phyloP scores from a whole-genome alignment of 2,888 invertebrate genomes.

The Pogonocherus hispidulus region DNA sequence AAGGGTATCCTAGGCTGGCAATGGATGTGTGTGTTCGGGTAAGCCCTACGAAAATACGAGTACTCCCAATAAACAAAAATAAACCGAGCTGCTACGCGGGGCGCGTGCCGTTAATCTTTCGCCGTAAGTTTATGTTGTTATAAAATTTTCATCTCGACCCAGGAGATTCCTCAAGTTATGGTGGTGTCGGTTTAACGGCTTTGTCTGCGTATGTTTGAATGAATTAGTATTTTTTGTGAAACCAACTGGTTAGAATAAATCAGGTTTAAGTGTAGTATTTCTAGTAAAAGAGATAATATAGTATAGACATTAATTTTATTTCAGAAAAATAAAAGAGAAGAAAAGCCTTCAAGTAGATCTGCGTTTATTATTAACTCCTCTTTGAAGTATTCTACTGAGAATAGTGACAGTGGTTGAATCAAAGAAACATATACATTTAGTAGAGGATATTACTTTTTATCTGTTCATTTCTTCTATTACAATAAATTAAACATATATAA shows the following conservation, averaged over 20 bases:
- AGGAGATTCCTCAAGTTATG: neutral
- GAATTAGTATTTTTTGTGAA: neutral
- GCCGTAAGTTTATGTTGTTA: neutral
- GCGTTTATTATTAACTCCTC: too few species aligned
- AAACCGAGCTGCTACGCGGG: neutral
- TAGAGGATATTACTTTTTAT: too few species aligned
- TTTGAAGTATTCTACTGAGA: too few species aligned
- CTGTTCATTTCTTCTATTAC: too few species aligned
- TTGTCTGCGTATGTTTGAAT: neutral
- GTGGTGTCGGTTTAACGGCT: neutral
- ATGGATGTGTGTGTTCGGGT: slow-evolving; percentile 7
- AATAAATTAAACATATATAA: too few species aligned
- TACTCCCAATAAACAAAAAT: slow-evolving; percentile 14
- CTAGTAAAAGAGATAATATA: too few species aligned
- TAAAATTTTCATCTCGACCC: neutral
- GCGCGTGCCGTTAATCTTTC: slow-evolving; percentile 5
- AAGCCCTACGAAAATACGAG: neutral
- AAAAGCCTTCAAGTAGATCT: too few species aligned
- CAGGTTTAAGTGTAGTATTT: too few species aligned
- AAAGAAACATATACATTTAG: too few species aligned
- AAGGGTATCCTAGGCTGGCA: neutral
- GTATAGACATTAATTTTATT: too few species aligned
- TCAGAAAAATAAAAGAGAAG: too few species aligned
- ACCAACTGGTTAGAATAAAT: neutral
- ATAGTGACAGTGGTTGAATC: too few species aligned